Percentiles rank a stretch among this genome's conserved stretches.
phyloP scores from a whole-genome alignment of 1,140 invertebrate species.

The Calosoma granatense region DNA sequence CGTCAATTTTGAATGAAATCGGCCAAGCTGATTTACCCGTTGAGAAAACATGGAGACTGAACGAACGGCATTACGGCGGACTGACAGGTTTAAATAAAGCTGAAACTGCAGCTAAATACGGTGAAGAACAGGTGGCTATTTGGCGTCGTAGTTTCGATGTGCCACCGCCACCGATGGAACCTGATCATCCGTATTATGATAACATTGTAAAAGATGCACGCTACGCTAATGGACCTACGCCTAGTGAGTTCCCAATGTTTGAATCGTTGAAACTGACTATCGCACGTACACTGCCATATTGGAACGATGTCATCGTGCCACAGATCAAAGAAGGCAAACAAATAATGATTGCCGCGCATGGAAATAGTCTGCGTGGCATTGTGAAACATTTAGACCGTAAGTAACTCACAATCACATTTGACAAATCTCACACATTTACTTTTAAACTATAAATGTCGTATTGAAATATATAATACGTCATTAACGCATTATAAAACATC shows the following conservation, averaged over 20 bases:
- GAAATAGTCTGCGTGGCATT: constrained; percentile 88
- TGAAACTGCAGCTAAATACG: constrained; percentile 91
- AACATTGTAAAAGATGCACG: constrained; percentile 72
- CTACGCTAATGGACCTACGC: constrained; percentile 62
- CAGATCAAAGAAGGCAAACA: constrained; percentile 80
- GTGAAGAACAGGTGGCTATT: constrained; percentile 84
- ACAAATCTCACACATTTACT: too few species aligned
- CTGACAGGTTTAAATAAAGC: constrained; percentile 91
- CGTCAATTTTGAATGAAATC: constrained; percentile 66
- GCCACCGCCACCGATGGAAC: constrained; percentile 84
- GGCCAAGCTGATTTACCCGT: constrained; percentile 72
- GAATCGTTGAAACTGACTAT: constrained; percentile 91
- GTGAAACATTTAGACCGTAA: constrained; percentile 90
- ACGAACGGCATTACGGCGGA: constrained; percentile 92
- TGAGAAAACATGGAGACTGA: constrained; percentile 81
- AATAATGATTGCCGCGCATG: constrained; percentile 90
- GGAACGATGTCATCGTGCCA: constrained; percentile 90
- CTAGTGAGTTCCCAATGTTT: constrained; percentile 80
- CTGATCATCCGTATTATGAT: constrained; percentile 71
- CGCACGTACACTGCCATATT: constrained; percentile 81
- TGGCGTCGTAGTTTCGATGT: constrained; percentile 91
- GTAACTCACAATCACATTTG: too few species aligned
- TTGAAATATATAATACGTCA: too few species aligned
- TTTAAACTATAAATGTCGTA: too few species aligned
- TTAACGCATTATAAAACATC: too few species aligned